Evolutionary conservation across 2,888 invertebrate species (phyloP).

Genomic region (Bimastos eiseni): DNA sequence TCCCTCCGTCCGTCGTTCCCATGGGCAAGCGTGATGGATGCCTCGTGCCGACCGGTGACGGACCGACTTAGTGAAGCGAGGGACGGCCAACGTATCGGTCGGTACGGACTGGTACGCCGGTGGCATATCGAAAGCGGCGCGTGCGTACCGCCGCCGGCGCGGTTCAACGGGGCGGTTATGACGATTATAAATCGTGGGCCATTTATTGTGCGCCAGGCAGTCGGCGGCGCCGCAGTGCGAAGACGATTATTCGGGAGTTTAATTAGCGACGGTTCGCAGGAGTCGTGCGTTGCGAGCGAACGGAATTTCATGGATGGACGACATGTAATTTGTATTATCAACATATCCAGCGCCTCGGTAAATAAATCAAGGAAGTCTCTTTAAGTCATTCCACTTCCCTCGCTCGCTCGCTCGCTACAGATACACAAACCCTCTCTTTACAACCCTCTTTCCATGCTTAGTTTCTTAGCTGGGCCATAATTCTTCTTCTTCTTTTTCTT

Average conservation of each 20-base stretch:
- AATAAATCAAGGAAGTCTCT: slow-evolving; percentile 26
- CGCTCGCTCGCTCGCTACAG: not conserved
- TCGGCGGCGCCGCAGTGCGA: slow-evolving; percentile 4
- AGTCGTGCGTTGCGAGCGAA: not conserved
- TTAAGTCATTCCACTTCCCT: not conserved
- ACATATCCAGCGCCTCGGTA: not conserved
- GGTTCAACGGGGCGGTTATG: slow-evolving; percentile 13
- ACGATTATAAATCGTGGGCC: slow-evolving; percentile 21
- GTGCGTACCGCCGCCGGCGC: not conserved
- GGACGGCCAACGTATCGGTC: slow-evolving; percentile 23
- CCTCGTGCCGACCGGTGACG: not conserved
- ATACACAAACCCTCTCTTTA: not conserved
- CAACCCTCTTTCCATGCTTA: too few relatives aligned
- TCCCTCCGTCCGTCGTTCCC: not conserved
- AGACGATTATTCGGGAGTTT: slow-evolving; percentile 14
- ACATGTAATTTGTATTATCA: slow-evolving; percentile 23
- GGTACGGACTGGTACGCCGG: not conserved
- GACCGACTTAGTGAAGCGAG: slow-evolving; percentile 24
- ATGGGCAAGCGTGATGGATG: not conserved
- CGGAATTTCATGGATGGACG: slow-evolving; percentile 16
- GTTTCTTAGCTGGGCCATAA: not conserved
- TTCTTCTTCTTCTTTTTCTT: not conserved
- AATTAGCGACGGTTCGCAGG: slow-evolving; percentile 22
- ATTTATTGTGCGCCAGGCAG: slow-evolving; percentile 21
- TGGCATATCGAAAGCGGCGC: not conserved